Base-by-base conservation (phyloP, 2,113 vertebrate genomes). In the Ctenomys sociabilis region DNA sequence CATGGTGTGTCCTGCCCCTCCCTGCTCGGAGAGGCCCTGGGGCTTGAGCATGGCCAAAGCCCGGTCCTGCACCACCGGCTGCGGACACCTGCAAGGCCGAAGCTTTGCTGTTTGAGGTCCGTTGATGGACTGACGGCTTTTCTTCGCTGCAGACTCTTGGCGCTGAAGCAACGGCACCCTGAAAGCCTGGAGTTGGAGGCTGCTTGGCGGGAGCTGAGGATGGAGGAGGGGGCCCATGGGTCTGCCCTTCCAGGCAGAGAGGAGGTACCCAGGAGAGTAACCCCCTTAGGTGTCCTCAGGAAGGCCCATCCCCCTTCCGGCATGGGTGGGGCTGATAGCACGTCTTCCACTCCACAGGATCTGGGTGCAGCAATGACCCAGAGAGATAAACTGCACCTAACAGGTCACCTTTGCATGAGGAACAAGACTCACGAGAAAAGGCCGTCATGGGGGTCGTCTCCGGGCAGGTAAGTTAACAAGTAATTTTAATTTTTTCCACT, bases 121-220 rank as follows among this genome's bases (percentile, higher is more conserved):
- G 73, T 32, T 64, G 45, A 49, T 93, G 73, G 37, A 4, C 54
- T 17, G 7, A n/a, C 66, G 30, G 28, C 16, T 82, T 30, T 4
- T 6, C 57, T 7, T 43, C 1, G 3, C 49, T 22, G 43, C 1
- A 16, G 5, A 21, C 11, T 7, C 45, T 16, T n/a, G n/a, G 57
- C 11, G 54, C 64, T 37, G 16, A 66, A 66, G n/a, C 45, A 66
- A 32, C 77, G 57, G 32, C 49, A 9, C 68, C n/a, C 2, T 59
- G 85, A 68, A 12, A 43, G 49, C 77, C 66, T 68, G 49, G 68
- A 26, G 28, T 37, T 49, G 45, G 43, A 24, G 10, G 32, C 8
- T 17, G 30, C 70, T 6, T 1, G 24, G 16, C 21, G 11, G 2
- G n/a, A 43, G n/a, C n/a, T 1, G 32, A 32, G 1, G 37, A 17